Evolutionary conservation across 2,888 invertebrate genomes (phyloP).

Genomic region (Petrolisthes manimaculis): DNA sequence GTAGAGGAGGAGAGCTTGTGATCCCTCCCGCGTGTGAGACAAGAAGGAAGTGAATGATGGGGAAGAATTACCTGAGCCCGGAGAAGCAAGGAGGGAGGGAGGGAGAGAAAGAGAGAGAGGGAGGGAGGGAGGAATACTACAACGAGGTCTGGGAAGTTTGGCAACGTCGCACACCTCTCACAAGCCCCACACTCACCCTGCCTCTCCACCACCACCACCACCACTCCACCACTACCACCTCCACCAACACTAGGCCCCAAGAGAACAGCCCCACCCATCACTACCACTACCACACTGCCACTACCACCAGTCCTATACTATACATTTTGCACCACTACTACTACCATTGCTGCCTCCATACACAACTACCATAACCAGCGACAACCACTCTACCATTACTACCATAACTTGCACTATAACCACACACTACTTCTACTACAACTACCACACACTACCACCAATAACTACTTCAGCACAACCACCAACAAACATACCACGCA

Average conservation of each 20-base stretch:
- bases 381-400: background rate
- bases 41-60: slow-evolving; percentile 7
- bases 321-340: too few species aligned
- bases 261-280: slow-evolving; percentile 11
- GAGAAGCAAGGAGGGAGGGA: background rate
- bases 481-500: too few species aligned
- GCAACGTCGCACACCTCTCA: background rate
- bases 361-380: background rate
- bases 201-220: background rate
- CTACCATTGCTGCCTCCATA: too few species aligned
- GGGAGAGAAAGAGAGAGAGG: background rate
- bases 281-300: background rate
- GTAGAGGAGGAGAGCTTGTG: background rate
- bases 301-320: background rate
- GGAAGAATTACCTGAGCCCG: background rate
- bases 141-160: background rate
- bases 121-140: background rate
- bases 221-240: background rate
- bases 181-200: background rate
- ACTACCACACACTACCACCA: too few species aligned
- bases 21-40: slow-evolving; percentile 3
- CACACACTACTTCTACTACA: too few species aligned
- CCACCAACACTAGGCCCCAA: background rate
- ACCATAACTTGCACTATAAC: too few species aligned
- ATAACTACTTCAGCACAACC: too few species aligned